Base-by-base conservation (phyloP, 2,888 invertebrate genomes). In the Vanessa cardui region DNA sequence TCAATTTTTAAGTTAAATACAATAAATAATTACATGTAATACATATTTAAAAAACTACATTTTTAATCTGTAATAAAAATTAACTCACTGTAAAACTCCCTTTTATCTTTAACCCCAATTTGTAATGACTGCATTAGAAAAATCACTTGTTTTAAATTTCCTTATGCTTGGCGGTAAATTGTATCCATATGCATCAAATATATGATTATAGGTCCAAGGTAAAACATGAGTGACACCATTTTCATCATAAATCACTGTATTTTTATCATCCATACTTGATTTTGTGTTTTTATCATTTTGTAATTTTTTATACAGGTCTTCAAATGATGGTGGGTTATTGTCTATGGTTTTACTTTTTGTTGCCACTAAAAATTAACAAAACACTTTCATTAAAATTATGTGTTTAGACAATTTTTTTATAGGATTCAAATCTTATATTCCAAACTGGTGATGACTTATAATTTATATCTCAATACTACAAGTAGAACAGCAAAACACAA, bases 141-240 rank as follows among this genome's bases (percentile, higher is more conserved):
- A 94, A 75, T 94, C 92, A 63, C 94, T 92, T 0, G 93, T 82
- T 58, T 87, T 93, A 33, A 95, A 83, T 72, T 93, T 94, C 74
- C 88, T 92, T 15, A 95, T 74, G 58, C 95, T 96, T 0, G 94
- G 94, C 18, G 96, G 95, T 69, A 95, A 80, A 54, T 54, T 31
- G 63, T 75, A 92, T 5, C 80, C 78, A 72, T 89, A 89, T 63
- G 81, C 83, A 58, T 94, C 93, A 58, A 95, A 83, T 50, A 79
- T 73, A 6, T 84, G 77, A 47, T 94, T 94, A 74, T 94, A 94
- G 8, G 80, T 88, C 95, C 95, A 95, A 2, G 93, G 91, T 1
- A 94, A 86, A 4, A 88, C 77, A 69, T 93, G 87, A 0, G 87
- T 86, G 5, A 91, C 77, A 1, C 90, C 88, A 60, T 86, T 83